Evolutionary conservation across 2,797 vertebrate genomes (phyloP).

Genomic region (Myoxocephalus aenaeus): DNA sequence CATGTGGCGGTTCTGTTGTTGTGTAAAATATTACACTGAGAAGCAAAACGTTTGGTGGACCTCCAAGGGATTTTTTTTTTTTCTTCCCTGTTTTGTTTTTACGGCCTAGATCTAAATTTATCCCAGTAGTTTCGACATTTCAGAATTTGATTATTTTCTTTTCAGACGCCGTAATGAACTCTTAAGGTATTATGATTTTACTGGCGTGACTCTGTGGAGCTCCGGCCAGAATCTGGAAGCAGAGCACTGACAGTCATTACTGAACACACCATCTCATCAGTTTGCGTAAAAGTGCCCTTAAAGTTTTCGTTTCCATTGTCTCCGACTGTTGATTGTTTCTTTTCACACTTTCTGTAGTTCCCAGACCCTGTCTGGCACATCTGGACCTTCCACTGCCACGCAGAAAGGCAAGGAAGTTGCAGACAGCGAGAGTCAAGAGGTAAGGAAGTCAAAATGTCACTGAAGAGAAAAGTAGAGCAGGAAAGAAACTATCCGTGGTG

Average conservation of each 20-base stretch:
- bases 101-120: slow-evolving; percentile 56
- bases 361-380: slow-evolving; percentile 87
- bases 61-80: slow-evolving; percentile 13
- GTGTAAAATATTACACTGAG: neutral
- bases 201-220: slow-evolving; percentile 44
- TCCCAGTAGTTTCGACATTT: slow-evolving; percentile 14
- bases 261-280: neutral
- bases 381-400: slow-evolving; percentile 70
- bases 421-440: slow-evolving; percentile 93
- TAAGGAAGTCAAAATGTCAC: slow-evolving; percentile 62
- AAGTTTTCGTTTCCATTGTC: neutral
- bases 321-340: neutral
- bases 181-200: slow-evolving; percentile 42
- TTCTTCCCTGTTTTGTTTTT: slow-evolving; percentile 12
- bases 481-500: neutral
- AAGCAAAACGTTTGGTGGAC: slow-evolving; percentile 1
- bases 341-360: slow-evolving; percentile 81
- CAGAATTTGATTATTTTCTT: slow-evolving; percentile 65
- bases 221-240: slow-evolving; percentile 31
- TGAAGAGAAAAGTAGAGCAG: neutral
- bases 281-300: neutral
- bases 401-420: slow-evolving; percentile 91
- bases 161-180: slow-evolving; percentile 52
- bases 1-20: slow-evolving; percentile 1
- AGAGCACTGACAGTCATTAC: neutral